phyloP scores from a whole-genome alignment of 2,888 invertebrate genomes.

The Liodrosophila aerea region DNA sequence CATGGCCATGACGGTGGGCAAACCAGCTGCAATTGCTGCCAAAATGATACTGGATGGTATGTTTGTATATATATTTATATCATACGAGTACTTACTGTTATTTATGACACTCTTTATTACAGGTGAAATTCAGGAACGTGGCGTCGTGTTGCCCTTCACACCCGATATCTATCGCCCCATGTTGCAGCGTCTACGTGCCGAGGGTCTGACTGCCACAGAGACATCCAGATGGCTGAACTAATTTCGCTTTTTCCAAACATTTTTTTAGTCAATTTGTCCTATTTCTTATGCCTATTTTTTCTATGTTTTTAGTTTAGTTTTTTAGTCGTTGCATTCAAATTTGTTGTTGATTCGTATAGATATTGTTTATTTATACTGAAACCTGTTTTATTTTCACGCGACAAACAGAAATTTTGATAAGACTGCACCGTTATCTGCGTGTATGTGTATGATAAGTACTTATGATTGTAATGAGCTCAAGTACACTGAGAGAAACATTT shows the following conservation, averaged over 20 bases:
- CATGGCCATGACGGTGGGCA: constrained; percentile 97
- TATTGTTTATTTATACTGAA: constrained; percentile 25
- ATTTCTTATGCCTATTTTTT: too few species aligned
- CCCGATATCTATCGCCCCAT: constrained; percentile 97
- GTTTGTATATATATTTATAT: neutral
- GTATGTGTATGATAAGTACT: constrained; percentile 28
- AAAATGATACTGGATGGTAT: constrained; percentile 96
- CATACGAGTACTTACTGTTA: too few species aligned
- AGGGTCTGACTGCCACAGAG: constrained; percentile 90
- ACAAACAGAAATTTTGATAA: constrained; percentile 33
- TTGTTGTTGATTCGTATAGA: constrained; percentile 6
- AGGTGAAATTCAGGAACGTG: constrained; percentile 97
- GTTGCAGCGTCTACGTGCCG: constrained; percentile 91
- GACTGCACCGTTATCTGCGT: constrained; percentile 43
- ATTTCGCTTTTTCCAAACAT: neutral
- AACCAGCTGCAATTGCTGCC: constrained; percentile 96
- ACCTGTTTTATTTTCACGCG: constrained; percentile 14
- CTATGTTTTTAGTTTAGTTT: neutral
- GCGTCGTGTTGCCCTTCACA: constrained; percentile 95
- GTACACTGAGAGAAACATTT: too few species aligned
- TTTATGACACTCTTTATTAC: neutral
- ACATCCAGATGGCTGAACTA: constrained; percentile 84
- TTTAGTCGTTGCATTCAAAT: constrained; percentile 1
- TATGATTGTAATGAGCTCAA: constrained; percentile 12
- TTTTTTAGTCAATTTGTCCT: constrained; percentile 4